Conservation (phyloP, 2,888 invertebrate species). For the Morpho helenor region DNA sequence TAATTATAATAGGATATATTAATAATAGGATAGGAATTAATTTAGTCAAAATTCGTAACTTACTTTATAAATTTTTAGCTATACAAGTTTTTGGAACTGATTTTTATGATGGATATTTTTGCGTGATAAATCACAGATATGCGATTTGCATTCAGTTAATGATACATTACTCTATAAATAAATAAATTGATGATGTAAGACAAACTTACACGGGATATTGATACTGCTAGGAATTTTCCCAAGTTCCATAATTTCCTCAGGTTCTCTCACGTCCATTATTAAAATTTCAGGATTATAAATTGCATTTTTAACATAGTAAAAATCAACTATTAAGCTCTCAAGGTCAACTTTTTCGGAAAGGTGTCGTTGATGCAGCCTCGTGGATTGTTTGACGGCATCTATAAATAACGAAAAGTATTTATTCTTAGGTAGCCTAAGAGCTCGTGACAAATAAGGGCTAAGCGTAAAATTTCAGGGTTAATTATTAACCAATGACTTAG, state of each 20-base stretch:
- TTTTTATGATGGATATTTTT: too few relatives aligned
- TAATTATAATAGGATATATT: too few relatives aligned
- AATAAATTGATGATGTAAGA: background rate
- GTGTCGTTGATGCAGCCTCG: slow-evolving; percentile 27
- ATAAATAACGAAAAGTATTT: background rate
- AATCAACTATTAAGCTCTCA: slow-evolving; percentile 55
- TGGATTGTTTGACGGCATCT: slow-evolving; percentile 1
- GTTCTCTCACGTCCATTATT: slow-evolving; percentile 88
- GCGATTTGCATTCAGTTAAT: too few relatives aligned
- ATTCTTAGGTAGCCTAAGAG: background rate
- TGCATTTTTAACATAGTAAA: slow-evolving; percentile 63
- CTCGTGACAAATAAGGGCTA: too few relatives aligned
- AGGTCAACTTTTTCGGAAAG: slow-evolving; percentile 40
- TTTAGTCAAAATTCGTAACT: too few relatives aligned
- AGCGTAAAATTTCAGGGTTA: too few relatives aligned
- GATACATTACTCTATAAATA: too few relatives aligned
- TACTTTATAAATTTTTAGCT: too few relatives aligned
- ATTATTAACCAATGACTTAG: too few relatives aligned
- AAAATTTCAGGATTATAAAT: slow-evolving; percentile 47
- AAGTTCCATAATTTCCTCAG: slow-evolving; percentile 83
- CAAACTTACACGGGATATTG: slow-evolving; percentile 85
- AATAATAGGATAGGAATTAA: too few relatives aligned
- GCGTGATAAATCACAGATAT: too few relatives aligned
- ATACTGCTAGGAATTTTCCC: slow-evolving; percentile 86
- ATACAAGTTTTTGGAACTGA: too few relatives aligned